phyloP scores from a whole-genome alignment of 2,113 vertebrate genomes.

The Alethe diademata region DNA sequence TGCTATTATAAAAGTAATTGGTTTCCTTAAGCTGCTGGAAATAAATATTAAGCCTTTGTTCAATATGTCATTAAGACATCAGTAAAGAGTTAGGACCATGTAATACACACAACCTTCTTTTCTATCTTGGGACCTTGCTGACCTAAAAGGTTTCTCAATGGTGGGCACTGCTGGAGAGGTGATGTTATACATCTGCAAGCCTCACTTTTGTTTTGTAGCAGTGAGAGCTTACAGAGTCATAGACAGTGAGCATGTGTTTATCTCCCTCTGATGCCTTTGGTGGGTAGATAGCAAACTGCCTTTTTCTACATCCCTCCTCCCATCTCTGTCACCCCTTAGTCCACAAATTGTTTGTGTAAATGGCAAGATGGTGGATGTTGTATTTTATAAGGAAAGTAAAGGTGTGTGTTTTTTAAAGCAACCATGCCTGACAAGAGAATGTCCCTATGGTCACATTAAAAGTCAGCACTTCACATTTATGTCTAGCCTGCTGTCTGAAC shows the following conservation, averaged over 20 bases:
- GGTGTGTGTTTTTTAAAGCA: background rate
- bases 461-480: background rate
- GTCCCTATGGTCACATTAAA: background rate
- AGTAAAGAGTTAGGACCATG: background rate
- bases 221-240: background rate
- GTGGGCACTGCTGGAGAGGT: background rate
- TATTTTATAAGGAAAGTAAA: background rate
- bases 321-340: background rate
- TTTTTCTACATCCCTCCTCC: background rate
- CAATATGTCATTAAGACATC: background rate
- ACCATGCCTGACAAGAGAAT: background rate
- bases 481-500: background rate
- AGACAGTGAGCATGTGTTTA: background rate
- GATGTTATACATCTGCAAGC: background rate
- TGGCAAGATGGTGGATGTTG: background rate
- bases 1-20: background rate
- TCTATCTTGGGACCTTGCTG: background rate
- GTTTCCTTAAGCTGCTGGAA: conserved; percentile 1
- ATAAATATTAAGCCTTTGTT: background rate
- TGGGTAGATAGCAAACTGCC: background rate
- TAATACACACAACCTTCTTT: background rate
- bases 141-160: background rate
- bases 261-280: background rate
- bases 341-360: background rate
- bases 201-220: background rate